Base-by-base conservation (phyloP, 2,113 vertebrate species). In the Lampris incognitus region DNA sequence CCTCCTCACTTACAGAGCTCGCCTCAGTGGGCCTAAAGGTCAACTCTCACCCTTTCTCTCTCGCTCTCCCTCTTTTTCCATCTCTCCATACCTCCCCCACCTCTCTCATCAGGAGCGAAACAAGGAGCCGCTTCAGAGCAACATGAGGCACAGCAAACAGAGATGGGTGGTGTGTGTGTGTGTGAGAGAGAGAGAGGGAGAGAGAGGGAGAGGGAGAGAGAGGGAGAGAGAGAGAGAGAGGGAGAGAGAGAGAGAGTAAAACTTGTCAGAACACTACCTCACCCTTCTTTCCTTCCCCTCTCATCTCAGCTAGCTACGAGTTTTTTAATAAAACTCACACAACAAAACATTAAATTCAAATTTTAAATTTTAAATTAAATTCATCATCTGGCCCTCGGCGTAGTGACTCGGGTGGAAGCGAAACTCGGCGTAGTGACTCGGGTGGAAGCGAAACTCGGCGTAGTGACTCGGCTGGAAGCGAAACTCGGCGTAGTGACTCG, bases 1-100 rank as follows among this genome's bases (percentile, higher is more conserved):
- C 90, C 92, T 87, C 84, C 78, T 91, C 89, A 91, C 91, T 93
- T 92, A 92, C 79, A 88, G 87, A 72, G 80, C 81, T 88, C 41
- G 79, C 87, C 87, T 86, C 84, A 79, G 80, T 84, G 54, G 49
- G 89, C 77, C 82, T 73, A 85, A 85, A 88, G 90, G 92, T 92
- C 89, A 92, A 92, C 83, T 88, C 90, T 89, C 90, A 91, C 87
- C 87, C 86, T 84, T 85, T 85, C 86, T 88, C 54, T 64, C 82
- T 89, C 81, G 72, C 68, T 67, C 72, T 81, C 66, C 82, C 77
- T 65, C 13, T 61, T 77, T 71, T 46, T 51, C 72, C 52, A 60
- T 80, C 77, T 80, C 76, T 74, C 56, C 5, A 56, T 69, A 36
- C 76, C 82, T 65, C 85, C 82, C 79, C 82, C 81, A 82, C 56